Evolutionary conservation across 2,797 vertebrate species (phyloP), one percentile per base, ranked within the genome.

Genomic region (Premnoplex brunnescens): DNA sequence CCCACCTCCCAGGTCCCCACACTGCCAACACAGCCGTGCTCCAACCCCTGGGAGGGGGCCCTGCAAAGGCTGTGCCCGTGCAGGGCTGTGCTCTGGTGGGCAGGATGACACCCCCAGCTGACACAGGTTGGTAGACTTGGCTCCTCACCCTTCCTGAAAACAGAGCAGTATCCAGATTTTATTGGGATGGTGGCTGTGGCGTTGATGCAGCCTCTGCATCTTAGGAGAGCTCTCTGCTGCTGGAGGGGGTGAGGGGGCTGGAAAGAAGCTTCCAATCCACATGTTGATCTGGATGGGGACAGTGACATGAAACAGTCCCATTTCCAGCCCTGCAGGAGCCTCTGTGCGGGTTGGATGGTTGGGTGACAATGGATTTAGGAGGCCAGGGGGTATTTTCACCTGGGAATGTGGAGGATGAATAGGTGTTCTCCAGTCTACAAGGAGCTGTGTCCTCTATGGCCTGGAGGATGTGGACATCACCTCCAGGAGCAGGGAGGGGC

Each of bases 321-420:
- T 41, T 56, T 64, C 12, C 51, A 81, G 59, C 37, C 63, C 37
- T 10, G 3, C 36, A 88, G 36, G 24, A 76, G 30, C 27, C 43
- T 36, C 55, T 48, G 14, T 48, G 55, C 12, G 46, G 32, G 13
- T 4, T 66, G 59, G 17, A 9, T 67, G 56, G 6, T 13, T 51
- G 52, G 21, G 10, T 58, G 34, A 28, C 1, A 4, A 20, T 37
- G 48, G 19, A 27, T 24, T 69, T 62, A 10, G 36, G 28, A 37
- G n/a, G 12, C 23, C 41, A 3, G 24, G 6, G 30, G 3, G 3
- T 80, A 16, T 67, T 72, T 55, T 81, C 19, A 16, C 21, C 17
- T 72, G 11, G 46, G 59, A 89, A 23, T 0, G 0, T 7, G 62
- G 10, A 2, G 36, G 26, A 39, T 49, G n/a, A 44, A n/a, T 3